Conservation (phyloP, 2,888 invertebrate genomes). For the Tenthredo amoena region DNA sequence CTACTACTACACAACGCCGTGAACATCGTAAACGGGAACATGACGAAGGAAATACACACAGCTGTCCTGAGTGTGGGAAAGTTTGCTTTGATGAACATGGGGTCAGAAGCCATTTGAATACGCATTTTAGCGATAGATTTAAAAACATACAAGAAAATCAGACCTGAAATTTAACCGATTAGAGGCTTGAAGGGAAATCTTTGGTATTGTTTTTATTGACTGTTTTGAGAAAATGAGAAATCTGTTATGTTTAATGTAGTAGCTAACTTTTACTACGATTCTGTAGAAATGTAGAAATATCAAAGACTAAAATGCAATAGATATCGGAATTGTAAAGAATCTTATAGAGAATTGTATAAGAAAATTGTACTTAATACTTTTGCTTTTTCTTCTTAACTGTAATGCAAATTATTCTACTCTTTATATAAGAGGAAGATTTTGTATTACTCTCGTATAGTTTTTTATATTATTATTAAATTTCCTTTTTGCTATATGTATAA, state of each 20-base stretch:
- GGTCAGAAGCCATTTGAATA: constrained; percentile 50
- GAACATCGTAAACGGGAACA: constrained; percentile 52
- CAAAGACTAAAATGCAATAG: neutral
- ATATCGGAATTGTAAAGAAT: neutral
- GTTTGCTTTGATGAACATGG: constrained; percentile 52
- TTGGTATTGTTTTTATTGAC: neutral
- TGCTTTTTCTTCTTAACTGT: neutral
- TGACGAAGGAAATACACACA: constrained; percentile 51
- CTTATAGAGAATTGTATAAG: neutral
- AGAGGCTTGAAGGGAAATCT: neutral
- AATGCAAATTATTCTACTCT: neutral
- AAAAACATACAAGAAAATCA: constrained; percentile 39
- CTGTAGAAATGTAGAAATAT: constrained; percentile 1
- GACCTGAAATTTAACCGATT: constrained; percentile 10
- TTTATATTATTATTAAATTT: neutral
- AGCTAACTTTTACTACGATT: neutral
- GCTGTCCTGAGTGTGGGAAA: constrained; percentile 52
- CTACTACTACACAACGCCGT: constrained; percentile 50
- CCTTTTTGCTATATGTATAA: neutral
- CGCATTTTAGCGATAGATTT: constrained; percentile 48
- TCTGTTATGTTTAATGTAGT: neutral
- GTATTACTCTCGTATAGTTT: neutral
- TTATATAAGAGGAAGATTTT: neutral
- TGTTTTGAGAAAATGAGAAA: neutral
- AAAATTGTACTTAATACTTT: neutral